Base-by-base conservation (phyloP, 1,140 invertebrate species). In the Ceratina australensis region DNA sequence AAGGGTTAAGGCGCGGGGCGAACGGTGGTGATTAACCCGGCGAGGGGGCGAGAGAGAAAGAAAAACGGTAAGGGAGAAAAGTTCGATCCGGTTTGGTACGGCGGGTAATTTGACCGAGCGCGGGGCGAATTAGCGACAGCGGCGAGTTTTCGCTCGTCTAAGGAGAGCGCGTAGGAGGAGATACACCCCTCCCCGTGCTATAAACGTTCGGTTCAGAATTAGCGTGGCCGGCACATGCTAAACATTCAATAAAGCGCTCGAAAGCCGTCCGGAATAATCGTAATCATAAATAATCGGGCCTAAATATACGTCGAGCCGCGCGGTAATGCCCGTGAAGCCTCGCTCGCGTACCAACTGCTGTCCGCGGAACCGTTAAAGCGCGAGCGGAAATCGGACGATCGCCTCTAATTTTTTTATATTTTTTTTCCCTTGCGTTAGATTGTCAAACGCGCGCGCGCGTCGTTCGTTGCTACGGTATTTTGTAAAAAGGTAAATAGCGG, bases 281-380 rank as follows among this genome's bases (percentile, higher is more conserved):
- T 91, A 91, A 91, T 91, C 90, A 90, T 91, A 91, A 91, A 91
- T 91, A 91, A 91, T 90, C 88, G 84, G 79, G 78, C 87, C 89
- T 90, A 90, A 91, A 91, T 91, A 91, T 91, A 91, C 89, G 88
- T 89, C 86, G 86, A 80, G 79, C 33, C 33, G 86, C 72, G 75
- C 83, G 72, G 82, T 87, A 87, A 89, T 87, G 78, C 57, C 54
- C 79, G 85, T 77, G 72, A 67, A 72, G 56, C 59, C 71, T 49
- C 78, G 78, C 85, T 86, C 88, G 87, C 85, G 84, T 80, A 89
- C 89, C 89, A 89, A 91, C 89, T 87, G 89, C 87, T 78, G 85
- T 85, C 78, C 83, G 68, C 80, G 82, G 83, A 42, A 86, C 85
- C 86, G 87, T 88, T 88, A 89, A 88, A 42, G 33, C 87, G 87